phyloP scores from a whole-genome alignment of 2,888 invertebrate genomes.

The Clusia tigrina region DNA sequence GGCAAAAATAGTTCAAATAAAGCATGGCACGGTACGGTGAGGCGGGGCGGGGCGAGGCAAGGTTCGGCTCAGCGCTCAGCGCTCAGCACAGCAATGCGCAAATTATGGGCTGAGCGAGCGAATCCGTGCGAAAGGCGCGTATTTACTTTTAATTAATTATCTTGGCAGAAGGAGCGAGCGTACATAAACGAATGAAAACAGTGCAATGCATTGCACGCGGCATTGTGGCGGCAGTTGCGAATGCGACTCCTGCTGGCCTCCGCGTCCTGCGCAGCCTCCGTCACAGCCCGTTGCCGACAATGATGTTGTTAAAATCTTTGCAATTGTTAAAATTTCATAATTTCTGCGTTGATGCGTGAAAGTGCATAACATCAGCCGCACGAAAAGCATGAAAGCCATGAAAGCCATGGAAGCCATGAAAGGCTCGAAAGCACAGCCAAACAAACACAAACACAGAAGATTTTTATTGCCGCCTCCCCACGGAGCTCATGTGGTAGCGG shows the following conservation, averaged over 20 bases:
- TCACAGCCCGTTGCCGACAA: too few species aligned
- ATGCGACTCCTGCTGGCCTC: not conserved
- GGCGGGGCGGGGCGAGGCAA: too few species aligned
- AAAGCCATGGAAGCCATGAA: too few species aligned
- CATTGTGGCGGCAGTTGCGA: not conserved
- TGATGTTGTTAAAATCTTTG: not conserved
- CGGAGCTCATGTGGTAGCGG: too few species aligned
- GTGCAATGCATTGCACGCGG: not conserved
- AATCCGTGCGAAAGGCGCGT: conserved; percentile 29
- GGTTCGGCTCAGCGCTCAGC: too few species aligned
- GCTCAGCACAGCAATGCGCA: conserved; percentile 8
- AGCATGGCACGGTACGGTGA: too few species aligned
- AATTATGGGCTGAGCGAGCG: conserved; percentile 16
- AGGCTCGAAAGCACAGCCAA: too few species aligned
- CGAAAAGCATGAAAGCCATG: too few species aligned
- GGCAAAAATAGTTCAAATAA: not conserved
- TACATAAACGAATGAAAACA: too few species aligned
- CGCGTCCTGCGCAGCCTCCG: not conserved
- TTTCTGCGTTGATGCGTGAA: conserved; percentile 9
- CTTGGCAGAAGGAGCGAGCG: conserved; percentile 47
- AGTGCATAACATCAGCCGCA: not conserved
- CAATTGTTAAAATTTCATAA: conserved; percentile 13
- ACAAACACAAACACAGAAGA: too few species aligned
- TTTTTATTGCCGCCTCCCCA: too few species aligned
- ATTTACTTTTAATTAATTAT: conserved; percentile 56